Percentiles rank a stretch among this genome's conserved stretches.
Evolutionary conservation across 2,113 vertebrate species (phyloP).

Genomic region (Capreolus pygargus): DNA sequence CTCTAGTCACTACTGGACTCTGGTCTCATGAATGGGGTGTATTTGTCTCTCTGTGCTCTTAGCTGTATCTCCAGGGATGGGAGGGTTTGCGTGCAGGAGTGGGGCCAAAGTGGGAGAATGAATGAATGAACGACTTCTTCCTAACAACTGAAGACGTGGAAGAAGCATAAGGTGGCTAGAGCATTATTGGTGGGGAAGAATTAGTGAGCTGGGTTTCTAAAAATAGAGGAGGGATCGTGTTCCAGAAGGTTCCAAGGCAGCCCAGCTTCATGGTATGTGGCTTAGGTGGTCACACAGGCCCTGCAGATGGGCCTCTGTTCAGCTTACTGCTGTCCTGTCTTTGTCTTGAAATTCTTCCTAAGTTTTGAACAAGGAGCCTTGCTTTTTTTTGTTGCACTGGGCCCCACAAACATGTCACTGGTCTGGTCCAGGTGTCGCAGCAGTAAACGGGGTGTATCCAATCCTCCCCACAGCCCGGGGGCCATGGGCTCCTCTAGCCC

Average conservation of each 20-base stretch:
- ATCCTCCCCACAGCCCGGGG: background rate
- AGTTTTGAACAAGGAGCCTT: background rate
- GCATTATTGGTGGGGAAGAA: background rate
- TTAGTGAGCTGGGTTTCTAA: background rate
- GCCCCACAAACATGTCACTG: rapidly evolving
- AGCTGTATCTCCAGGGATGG: background rate
- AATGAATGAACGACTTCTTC: background rate
- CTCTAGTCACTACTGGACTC: rapidly evolving
- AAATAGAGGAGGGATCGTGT: background rate
- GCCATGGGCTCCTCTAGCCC: rapidly evolving
- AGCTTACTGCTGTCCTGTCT: background rate
- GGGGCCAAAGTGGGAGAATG: rapidly evolving
- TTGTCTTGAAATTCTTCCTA: background rate
- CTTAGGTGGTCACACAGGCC: background rate
- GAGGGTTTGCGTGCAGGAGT: rapidly evolving
- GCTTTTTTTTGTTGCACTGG: background rate
- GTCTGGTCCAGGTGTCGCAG: background rate
- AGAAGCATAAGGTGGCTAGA: rapidly evolving
- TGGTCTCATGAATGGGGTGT: rapidly evolving
- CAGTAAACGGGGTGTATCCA: background rate
- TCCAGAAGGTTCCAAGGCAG: background rate
- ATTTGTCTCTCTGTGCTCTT: background rate
- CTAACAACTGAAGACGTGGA: rapidly evolving
- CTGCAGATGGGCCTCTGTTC: background rate
- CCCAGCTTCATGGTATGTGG: rapidly evolving